Evolutionary conservation across 2,113 vertebrate species (phyloP), one percentile per base, ranked within the genome.

Genomic region (Neodon shergylaensis): DNA sequence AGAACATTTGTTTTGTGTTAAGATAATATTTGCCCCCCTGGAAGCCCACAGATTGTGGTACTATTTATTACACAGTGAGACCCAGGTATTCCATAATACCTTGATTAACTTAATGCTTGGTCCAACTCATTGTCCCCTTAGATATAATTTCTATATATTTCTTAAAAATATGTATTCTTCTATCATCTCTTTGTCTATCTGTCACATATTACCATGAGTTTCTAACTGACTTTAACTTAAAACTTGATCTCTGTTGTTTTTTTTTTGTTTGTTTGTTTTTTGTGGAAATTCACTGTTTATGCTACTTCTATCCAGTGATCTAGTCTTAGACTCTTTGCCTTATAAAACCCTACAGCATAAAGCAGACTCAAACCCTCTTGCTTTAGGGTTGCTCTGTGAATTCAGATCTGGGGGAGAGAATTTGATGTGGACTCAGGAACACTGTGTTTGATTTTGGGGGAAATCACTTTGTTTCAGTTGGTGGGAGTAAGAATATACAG

Each of bases 401-500:
- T 89, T 61, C 54, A 96, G 85, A 0, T 49, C 16, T 3, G 16
- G 54, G 74, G 77, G 33, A 87, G 65, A 85, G 49, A 88, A 83
- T 90, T 95, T 94, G 63, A 82, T 90, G 8, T 83, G 54, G 21
- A 52, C 31, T 79, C 33, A 54, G 58, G 90, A 95, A 92, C 68
- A 78, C 94, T 85, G n/a, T 44, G 66, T 92, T 95, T 92, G 19
- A 66, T 16, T 86, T 91, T 47, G 10, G 19, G 31, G 22, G 12
- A 42, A 94, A 74, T 95, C 17, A 42, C 87, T 85, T 92, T 91
- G 36, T 76, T 96, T 96, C 92, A 66, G 10, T 94, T 94, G 3
- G 31, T 63, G 91, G n/a, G 11, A 78, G 61, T 73, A 86, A 61
- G 68, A 26, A 88, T 65, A 85, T n/a, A 1, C 12, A 79, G 39